Percentiles rank a stretch among this genome's conserved stretches.
These are phyloP conservation scores for Tachycineta bicolor DNA, from an alignment of 2,113 vertebrate species.

Conservation along the genomic window DNA sequence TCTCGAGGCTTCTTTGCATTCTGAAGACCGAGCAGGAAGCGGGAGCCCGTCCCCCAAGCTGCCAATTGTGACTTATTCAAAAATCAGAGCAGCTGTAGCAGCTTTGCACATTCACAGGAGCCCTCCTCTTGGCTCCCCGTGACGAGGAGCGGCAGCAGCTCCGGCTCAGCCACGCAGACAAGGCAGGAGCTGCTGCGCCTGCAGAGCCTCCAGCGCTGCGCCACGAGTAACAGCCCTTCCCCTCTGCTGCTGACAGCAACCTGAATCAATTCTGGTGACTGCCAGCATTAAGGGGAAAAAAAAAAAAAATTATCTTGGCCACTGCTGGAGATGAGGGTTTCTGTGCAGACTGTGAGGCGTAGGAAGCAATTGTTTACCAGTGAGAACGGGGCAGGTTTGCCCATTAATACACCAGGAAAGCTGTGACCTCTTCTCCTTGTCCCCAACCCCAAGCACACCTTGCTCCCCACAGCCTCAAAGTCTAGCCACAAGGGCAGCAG, in stretches of 20 bases:
- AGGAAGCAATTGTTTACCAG: background rate
- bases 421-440: background rate
- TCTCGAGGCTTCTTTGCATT: background rate
- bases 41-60: background rate
- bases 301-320: background rate
- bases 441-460: background rate
- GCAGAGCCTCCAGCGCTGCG: background rate
- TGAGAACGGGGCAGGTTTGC: fast-evolving
- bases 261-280: background rate
- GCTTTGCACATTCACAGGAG: background rate
- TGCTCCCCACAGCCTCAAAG: background rate
- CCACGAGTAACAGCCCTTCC: background rate
- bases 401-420: background rate
- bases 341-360: background rate
- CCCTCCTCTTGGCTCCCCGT: background rate
- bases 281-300: background rate
- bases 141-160: background rate
- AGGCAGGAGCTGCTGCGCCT: conserved; percentile 6
- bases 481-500: fast-evolving
- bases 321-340: background rate
- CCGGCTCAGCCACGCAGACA: background rate
- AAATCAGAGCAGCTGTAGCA: conserved; percentile 21
- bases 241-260: background rate
- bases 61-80: conserved; percentile 6
- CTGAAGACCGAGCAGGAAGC: conserved; percentile 12